Base-by-base conservation (phyloP, 2,888 invertebrate genomes). In the Rhamnusium bicolor region DNA sequence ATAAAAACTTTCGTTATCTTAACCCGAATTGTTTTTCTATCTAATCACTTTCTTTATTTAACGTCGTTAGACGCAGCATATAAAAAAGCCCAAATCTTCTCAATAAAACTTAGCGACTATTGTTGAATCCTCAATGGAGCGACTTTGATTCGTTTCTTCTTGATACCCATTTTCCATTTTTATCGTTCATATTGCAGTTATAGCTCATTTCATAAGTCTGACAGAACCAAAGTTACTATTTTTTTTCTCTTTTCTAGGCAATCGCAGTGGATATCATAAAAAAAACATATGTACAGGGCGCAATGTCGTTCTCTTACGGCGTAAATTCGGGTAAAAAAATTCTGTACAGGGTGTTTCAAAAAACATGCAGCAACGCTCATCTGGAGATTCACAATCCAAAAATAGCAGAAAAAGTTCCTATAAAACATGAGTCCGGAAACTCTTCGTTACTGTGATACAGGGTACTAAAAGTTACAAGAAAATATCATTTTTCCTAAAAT, bases 51-150 rank as follows among this genome's bases (percentile, higher is more conserved):
- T 10, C 14, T 54, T 54, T 54, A 24, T 24, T 54, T 54, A 24
- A 24, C 54, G 27, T n/a, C 54, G 7, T 16, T 19, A 40, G 12
- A 4, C 40, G 40, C 40, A 40, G n/a, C n/a, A n/a, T 27, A 24
- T 54, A 54, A 27, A 54, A 54, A 21, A 14, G 1, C 14, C 3
- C 12, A 14, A 46, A 21, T 62, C 14, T 62, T n/a, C 21, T 24
- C 47, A 62, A 62, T 62, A 62, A 24, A 47, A 62, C 61, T 46
- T 14, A 14, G 46, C 4, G 47, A 12, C 21, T 46, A 46, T 62
- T 62, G 61, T 62, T 19, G 61, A 21, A 47, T 21, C n/a, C 19
- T 21, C 61, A 47, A 62, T 47, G 19, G 21, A 19, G 61, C 10
- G 40, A 19, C 7, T 46, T 62, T 46, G 21, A 21, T 19, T 46